Evolutionary conservation across 2,113 vertebrate genomes (phyloP).

Genomic region (Nicator chloris): DNA sequence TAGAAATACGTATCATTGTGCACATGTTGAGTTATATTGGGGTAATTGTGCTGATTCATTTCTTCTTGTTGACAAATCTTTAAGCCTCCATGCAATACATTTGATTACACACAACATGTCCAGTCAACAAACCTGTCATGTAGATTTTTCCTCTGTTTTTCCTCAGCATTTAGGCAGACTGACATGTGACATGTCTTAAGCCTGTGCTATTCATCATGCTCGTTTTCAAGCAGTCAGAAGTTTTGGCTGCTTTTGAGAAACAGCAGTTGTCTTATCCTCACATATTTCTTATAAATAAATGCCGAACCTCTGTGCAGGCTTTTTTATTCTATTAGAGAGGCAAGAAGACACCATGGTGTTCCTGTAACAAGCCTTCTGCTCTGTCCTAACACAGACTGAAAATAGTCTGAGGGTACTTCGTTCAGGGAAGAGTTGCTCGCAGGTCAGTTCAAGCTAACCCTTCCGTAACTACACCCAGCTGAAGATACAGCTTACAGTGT

Average conservation of each 20-base stretch:
- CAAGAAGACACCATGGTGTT: neutral
- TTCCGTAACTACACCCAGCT: fast-evolving
- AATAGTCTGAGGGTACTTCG: neutral
- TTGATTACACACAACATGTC: neutral
- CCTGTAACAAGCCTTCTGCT: neutral
- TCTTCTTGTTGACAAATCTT: neutral
- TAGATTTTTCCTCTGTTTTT: neutral
- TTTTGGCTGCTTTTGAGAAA: neutral
- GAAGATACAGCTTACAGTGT: fast-evolving
- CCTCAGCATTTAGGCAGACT: neutral
- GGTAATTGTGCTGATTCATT: neutral
- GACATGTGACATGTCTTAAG: neutral
- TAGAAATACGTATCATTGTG: neutral
- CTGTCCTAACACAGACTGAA: neutral
- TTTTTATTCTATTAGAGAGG: neutral
- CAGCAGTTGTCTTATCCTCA: neutral
- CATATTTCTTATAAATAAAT: neutral
- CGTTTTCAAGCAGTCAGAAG: neutral
- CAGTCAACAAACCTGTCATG: neutral
- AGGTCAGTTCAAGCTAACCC: neutral
- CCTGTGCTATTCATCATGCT: fast-evolving
- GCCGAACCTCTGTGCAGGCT: neutral
- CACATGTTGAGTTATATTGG: neutral
- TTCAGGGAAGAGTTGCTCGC: neutral
- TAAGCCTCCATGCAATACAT: neutral